Conservation (phyloP, 2,113 vertebrate species). For the Charadrius vociferus region DNA sequence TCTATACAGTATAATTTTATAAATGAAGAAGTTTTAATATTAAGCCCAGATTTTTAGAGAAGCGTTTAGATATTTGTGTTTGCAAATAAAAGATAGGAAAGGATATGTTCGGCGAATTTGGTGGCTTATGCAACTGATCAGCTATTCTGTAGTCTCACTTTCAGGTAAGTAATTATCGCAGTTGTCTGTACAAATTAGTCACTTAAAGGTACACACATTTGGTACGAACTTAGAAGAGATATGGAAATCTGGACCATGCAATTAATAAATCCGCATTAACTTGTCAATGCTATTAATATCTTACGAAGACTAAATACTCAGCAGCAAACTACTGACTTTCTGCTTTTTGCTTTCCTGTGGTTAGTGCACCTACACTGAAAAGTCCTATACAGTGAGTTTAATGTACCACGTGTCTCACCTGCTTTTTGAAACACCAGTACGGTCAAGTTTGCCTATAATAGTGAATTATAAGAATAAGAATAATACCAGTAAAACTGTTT, state of each 20-base stretch:
- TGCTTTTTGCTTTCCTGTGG: neutral
- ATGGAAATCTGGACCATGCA: neutral
- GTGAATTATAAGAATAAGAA: neutral
- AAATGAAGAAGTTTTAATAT: constrained; percentile 10
- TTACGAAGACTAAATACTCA: neutral
- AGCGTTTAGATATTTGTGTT: neutral
- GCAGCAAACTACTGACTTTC: neutral
- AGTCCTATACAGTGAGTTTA: neutral
- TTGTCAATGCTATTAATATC: neutral
- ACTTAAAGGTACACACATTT: neutral
- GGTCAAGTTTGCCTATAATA: neutral
- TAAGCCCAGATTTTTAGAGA: neutral
- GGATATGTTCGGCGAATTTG: neutral
- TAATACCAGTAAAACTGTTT: neutral
- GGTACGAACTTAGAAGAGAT: neutral
- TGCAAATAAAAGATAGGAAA: neutral
- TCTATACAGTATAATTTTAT: neutral
- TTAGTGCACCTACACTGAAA: neutral
- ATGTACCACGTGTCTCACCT: neutral
- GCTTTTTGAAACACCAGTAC: neutral
- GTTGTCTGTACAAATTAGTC: neutral
- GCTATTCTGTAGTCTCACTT: neutral
- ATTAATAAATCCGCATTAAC: neutral
- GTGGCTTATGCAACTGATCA: neutral
- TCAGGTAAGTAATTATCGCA: neutral